Percentiles rank a stretch among this genome's conserved stretches.
Evolutionary conservation across 1,140 invertebrate genomes (phyloP).

Genomic region (Phymorhynchus buccinoides): DNA sequence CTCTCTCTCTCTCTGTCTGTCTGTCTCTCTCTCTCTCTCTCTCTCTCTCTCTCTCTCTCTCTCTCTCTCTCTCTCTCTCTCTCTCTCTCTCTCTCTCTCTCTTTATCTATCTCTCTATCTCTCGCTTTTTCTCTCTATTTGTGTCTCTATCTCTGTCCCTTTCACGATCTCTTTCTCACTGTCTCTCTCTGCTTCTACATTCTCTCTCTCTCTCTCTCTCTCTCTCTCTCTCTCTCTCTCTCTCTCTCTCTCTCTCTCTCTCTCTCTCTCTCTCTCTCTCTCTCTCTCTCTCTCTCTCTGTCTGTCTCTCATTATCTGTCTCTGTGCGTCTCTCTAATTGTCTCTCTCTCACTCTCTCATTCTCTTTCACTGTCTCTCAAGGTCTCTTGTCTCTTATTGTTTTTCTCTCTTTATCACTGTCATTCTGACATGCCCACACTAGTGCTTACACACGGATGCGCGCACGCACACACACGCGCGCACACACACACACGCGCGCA

Average conservation of each 20-base stretch:
- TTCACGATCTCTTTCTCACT: too few species aligned
- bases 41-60: neutral
- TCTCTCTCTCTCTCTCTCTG: neutral
- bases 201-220: neutral
- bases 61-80: neutral
- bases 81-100: neutral
- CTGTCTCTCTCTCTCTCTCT: neutral
- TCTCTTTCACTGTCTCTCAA: too few species aligned
- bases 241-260: neutral
- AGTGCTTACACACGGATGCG: neutral
- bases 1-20: too few species aligned
- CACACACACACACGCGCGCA: neutral
- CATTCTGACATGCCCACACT: neutral
- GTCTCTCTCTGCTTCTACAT: neutral
- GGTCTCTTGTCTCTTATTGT: too few species aligned
- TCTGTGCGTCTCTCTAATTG: neutral
- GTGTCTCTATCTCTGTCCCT: neutral
- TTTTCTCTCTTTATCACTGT: neutral
- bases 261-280: conserved; percentile 2
- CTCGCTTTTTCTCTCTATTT: neutral
- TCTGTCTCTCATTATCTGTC: neutral
- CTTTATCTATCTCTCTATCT: neutral
- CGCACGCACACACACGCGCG: neutral
- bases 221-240: neutral
- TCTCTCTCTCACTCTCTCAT: neutral